Conservation (phyloP, 2,888 invertebrate species). For the Tachina fera region DNA sequence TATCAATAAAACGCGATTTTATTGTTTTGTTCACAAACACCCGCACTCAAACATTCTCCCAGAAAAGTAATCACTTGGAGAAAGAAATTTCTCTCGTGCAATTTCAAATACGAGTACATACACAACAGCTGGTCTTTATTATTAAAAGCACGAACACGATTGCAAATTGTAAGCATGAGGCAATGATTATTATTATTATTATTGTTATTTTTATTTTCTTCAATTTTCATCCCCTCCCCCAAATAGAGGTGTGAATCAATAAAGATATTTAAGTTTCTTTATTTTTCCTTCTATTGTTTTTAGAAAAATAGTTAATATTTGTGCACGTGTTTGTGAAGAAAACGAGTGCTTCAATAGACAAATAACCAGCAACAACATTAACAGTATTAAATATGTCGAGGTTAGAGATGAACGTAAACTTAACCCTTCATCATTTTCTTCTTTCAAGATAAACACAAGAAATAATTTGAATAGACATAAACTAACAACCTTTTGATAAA, state of each 20-base stretch:
- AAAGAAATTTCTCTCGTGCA: neutral
- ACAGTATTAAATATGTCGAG: constrained; percentile 67
- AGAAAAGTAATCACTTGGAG: neutral
- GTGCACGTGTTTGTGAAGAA: neutral
- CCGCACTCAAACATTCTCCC: neutral
- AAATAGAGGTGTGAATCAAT: constrained; percentile 29
- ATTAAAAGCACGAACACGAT: constrained; percentile 35
- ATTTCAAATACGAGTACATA: neutral
- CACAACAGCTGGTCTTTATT: constrained; percentile 62
- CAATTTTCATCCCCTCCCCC: constrained; percentile 2
- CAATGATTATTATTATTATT: constrained; percentile 13
- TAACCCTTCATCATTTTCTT: constrained; percentile 51
- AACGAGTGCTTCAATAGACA: constrained; percentile 17
- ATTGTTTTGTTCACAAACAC: constrained; percentile 18
- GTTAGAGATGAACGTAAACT: constrained; percentile 64
- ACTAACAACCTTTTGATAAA: constrained; percentile 41
- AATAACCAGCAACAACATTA: constrained; percentile 31
- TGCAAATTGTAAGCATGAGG: constrained; percentile 16
- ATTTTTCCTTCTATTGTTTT: constrained; percentile 9
- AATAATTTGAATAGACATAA: constrained; percentile 36
- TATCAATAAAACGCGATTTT: too few relatives aligned
- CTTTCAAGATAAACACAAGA: neutral
- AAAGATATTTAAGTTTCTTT: constrained; percentile 23
- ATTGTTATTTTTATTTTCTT: constrained; percentile 33
- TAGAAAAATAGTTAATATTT: constrained; percentile 9